A percentile compares a stretch with the other conserved stretches of the same genome.
These are phyloP conservation scores for Malthinus flaveolus DNA, from an alignment of 2,888 invertebrate genomes.

Conservation along the genomic window DNA sequence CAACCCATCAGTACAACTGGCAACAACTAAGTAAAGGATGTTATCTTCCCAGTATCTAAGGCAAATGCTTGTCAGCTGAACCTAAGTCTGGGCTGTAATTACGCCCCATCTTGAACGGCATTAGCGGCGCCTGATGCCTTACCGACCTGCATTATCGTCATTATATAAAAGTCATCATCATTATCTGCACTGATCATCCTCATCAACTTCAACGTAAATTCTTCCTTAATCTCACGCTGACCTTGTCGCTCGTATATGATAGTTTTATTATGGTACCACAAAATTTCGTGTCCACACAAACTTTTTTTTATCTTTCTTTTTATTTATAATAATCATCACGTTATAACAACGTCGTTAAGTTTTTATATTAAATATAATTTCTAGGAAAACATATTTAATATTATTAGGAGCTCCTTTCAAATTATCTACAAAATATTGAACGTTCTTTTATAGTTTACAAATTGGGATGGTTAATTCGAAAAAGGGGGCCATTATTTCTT, in stretches of 20 bases:
- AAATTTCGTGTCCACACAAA: slow-evolving; percentile 11
- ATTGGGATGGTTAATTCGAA: too few species aligned
- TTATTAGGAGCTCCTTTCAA: slow-evolving; percentile 1
- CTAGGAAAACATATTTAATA: slow-evolving; percentile 16
- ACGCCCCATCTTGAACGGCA: slow-evolving; percentile 48
- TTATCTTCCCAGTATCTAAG: slow-evolving; percentile 44
- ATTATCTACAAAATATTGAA: too few species aligned
- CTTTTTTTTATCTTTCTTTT: background rate
- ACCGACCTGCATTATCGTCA: slow-evolving; percentile 51
- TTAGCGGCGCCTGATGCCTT: slow-evolving; percentile 52
- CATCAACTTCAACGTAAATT: slow-evolving; percentile 39
- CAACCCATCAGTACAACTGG: slow-evolving; percentile 23
- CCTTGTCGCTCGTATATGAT: slow-evolving; percentile 23
- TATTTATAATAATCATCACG: slow-evolving; percentile 11
- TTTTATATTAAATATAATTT: slow-evolving; percentile 16
- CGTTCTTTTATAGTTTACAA: too few species aligned
- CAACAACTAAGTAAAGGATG: slow-evolving; percentile 34
- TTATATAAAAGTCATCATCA: slow-evolving; percentile 56
- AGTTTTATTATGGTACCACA: slow-evolving; percentile 21
- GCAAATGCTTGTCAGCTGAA: slow-evolving; percentile 44
- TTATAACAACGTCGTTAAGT: slow-evolving; percentile 13
- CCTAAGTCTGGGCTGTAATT: slow-evolving; percentile 50
- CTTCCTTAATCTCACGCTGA: slow-evolving; percentile 23
- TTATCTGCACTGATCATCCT: slow-evolving; percentile 51
- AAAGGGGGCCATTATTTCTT: too few species aligned